Evolutionary conservation across 1,140 invertebrate species (phyloP), one percentile per base, ranked within the genome.

Genomic region (Caenorhabditis inopinata): DNA sequence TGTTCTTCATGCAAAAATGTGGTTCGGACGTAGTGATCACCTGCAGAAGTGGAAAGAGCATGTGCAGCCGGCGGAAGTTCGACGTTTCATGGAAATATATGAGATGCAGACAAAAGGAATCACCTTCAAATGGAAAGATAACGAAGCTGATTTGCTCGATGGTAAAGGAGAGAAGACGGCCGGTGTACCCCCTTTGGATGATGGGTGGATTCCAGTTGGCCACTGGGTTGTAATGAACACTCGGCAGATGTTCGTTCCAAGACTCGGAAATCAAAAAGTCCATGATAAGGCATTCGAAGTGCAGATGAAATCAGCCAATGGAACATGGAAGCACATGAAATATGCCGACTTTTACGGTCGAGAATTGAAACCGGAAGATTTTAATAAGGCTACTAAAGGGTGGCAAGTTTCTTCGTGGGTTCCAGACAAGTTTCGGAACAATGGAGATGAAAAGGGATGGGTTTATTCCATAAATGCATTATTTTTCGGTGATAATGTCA

Each of bases 181-280:
- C 0, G 32, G 25, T 18, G 23, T 42, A n/a, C 38, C 46, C 5
- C 38, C 38, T n/a, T 29, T 75, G 0, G 23, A 47, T 4, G n/a
- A 74, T 14, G 25, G 23, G 23, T 29, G 46, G 45, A 27, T 4
- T 47, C 11, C 27, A 5, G 23, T 75, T 75, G 46, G 76, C 25
- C 29, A 29, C 11, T 77, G 47, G 47, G 16, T 51, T 27, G 48
- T 53, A 16, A 53, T 77, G 48, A 77, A 53, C 18, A 53, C 49
- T 5, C 84, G 86, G 46, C 85, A 87, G 23, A 85, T 87, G 84
- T 85, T 80, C 48, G 83, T 85, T 29, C 80, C 84, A 21, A 80
- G 85, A 58, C 78, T 81, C 2, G 84, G 84, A 23, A 42, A 76
- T 23, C 21, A 53, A n/a, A 80, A 75, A 45, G 73, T 84, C 21